These are phyloP conservation scores for Butastur rufipennis DNA, from an alignment of 2,113 vertebrate genomes.

Conservation along the genomic window DNA sequence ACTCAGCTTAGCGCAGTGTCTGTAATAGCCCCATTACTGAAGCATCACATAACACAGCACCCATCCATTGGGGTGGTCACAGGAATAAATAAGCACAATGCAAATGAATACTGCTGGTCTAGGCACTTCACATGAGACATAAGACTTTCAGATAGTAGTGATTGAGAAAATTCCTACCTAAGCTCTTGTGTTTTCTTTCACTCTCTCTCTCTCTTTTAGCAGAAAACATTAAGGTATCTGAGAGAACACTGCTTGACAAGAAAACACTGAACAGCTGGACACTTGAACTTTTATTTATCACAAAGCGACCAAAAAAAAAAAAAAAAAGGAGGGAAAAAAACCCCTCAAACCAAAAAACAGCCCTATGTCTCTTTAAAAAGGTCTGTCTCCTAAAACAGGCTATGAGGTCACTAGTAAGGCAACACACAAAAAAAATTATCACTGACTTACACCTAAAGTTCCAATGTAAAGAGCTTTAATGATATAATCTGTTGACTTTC, in stretches of 20 bases:
- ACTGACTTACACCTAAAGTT: background rate
- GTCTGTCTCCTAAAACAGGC: background rate
- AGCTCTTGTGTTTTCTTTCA: background rate
- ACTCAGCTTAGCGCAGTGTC: background rate
- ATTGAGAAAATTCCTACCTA: background rate
- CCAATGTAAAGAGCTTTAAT: background rate
- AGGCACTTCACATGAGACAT: background rate
- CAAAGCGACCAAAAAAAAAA: background rate
- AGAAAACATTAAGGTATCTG: background rate
- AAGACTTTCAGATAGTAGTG: background rate
- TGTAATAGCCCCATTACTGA: slow-evolving; percentile 13
- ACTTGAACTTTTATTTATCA: background rate
- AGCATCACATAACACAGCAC: background rate
- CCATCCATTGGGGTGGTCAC: background rate
- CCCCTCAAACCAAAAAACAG: too few species aligned
- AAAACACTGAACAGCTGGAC: background rate
- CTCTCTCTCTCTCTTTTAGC: background rate
- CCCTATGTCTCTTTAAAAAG: background rate
- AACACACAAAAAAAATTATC: background rate
- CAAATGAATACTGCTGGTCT: background rate
- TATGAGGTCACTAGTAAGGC: background rate
- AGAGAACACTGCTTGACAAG: background rate
- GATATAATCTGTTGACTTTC: background rate
- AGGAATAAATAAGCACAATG: background rate
- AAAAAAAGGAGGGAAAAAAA: background rate